These are phyloP conservation scores for Ligdia adustata DNA, from an alignment of 2,888 invertebrate species.

Conservation along the genomic window DNA sequence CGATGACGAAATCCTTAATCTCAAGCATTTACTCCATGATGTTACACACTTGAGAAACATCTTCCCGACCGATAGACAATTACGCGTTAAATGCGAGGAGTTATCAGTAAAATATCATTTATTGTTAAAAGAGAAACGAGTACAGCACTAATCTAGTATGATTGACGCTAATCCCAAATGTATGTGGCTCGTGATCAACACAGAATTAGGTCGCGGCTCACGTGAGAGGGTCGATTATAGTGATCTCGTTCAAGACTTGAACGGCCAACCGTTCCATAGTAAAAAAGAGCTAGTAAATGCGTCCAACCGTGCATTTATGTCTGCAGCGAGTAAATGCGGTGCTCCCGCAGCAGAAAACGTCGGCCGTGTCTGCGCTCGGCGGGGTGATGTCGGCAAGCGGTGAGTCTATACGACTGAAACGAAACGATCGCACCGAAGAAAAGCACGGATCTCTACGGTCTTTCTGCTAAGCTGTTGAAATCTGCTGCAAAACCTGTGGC, in stretches of 20 bases:
- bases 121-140: slow-evolving; percentile 8
- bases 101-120: neutral
- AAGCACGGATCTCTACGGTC: neutral
- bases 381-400: neutral
- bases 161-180: slow-evolving; percentile 4
- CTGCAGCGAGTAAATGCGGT: neutral
- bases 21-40: neutral
- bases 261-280: neutral
- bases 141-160: neutral
- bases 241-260: neutral
- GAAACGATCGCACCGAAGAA: neutral
- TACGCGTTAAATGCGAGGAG: neutral
- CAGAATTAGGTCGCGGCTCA: slow-evolving; percentile 4
- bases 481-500: neutral
- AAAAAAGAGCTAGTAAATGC: neutral
- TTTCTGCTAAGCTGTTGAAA: neutral
- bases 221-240: slow-evolving; percentile 9
- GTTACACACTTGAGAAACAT: neutral
- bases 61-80: neutral
- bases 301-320: neutral
- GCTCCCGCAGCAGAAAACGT: neutral
- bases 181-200: slow-evolving; percentile 15
- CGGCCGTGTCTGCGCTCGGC: neutral
- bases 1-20: neutral
- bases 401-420: neutral